These are phyloP conservation scores for Hemiprocne comata DNA, from an alignment of 2,113 vertebrate species.

Conservation along the genomic window DNA sequence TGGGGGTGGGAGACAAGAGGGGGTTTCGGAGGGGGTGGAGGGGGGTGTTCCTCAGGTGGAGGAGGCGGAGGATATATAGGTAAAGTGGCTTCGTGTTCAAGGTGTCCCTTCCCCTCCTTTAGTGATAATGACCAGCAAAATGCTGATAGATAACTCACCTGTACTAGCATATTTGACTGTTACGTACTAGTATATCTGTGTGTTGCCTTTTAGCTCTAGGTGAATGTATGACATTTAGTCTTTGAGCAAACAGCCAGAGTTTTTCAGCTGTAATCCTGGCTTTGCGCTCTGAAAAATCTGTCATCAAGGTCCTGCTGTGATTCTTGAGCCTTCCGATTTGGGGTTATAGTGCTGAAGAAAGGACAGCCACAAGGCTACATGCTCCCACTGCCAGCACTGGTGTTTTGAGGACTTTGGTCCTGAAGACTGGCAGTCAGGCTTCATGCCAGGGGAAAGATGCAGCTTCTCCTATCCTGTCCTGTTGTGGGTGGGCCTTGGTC, in stretches of 20 bases:
- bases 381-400: neutral
- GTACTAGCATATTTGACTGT: constrained; percentile 59
- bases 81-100: constrained; percentile 86
- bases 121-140: constrained; percentile 63
- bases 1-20: constrained; percentile 94
- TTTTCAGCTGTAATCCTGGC: constrained; percentile 39
- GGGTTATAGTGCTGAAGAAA: neutral
- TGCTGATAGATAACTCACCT: constrained; percentile 56
- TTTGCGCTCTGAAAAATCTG: neutral
- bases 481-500: neutral
- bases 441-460: accelerated
- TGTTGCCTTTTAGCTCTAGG: constrained; percentile 39
- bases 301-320: constrained; percentile 16
- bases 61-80: constrained; percentile 98
- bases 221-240: neutral
- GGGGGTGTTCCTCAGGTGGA: constrained; percentile 93
- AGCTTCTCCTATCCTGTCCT: neutral
- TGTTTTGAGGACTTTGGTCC: neutral
- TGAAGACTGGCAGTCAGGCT: neutral
- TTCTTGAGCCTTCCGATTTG: neutral
- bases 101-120: constrained; percentile 78
- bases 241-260: constrained; percentile 32
- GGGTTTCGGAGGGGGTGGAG: constrained; percentile 96
- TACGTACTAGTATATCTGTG: constrained; percentile 56
- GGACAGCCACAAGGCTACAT: neutral